These are phyloP conservation scores for Drosophila limbata DNA, from an alignment of 2,888 invertebrate genomes.

Conservation along the genomic window DNA sequence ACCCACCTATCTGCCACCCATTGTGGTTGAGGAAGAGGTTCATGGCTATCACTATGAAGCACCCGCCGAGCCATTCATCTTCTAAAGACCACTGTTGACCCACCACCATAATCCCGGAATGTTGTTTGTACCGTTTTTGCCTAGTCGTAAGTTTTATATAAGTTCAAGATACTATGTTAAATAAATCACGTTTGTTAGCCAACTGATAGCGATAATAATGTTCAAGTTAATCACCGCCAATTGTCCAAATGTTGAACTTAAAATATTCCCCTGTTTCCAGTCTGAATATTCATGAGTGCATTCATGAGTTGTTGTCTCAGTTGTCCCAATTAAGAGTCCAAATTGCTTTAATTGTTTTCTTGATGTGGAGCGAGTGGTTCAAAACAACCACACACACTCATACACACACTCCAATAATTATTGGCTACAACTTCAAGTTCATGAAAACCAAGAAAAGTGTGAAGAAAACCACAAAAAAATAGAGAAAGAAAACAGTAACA, in stretches of 20 bases:
- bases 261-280: constrained; percentile 42
- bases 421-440: constrained; percentile 65
- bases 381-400: too few species aligned
- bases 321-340: constrained; percentile 53
- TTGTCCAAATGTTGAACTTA: constrained; percentile 46
- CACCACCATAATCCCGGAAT: constrained; percentile 37
- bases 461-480: constrained; percentile 57
- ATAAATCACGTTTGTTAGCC: constrained; percentile 70
- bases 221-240: constrained; percentile 65
- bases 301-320: not conserved
- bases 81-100: constrained; percentile 47
- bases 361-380: constrained; percentile 22
- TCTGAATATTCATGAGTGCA: constrained; percentile 70
- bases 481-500: constrained; percentile 17
- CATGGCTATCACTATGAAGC: constrained; percentile 71
- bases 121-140: constrained; percentile 58
- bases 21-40: constrained; percentile 54
- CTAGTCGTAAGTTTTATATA: constrained; percentile 58
- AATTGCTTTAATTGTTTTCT: constrained; percentile 58
- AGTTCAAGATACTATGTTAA: constrained; percentile 49
- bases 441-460: constrained; percentile 77
- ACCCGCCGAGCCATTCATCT: constrained; percentile 62
- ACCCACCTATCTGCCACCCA: constrained; percentile 69
- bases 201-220: constrained; percentile 36
- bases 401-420: constrained; percentile 64